A percentile compares a stretch with the other conserved stretches of the same genome.
phyloP scores from a whole-genome alignment of 2,113 vertebrate genomes.

The Siniperca knerii region DNA sequence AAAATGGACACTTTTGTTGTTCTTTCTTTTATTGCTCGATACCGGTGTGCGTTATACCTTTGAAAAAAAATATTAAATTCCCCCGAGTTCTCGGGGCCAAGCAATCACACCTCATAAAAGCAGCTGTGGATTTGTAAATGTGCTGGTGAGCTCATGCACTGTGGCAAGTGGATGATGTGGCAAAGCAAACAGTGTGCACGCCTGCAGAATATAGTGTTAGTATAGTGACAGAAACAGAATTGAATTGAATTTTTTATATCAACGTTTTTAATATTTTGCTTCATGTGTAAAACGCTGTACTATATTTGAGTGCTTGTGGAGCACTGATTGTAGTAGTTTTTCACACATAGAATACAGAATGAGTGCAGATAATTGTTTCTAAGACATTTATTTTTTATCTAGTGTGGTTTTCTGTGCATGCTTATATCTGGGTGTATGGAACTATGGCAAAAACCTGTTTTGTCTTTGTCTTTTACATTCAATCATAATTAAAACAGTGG shows the following conservation, averaged over 20 bases:
- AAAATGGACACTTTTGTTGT: slow-evolving; percentile 67
- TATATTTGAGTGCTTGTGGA: not conserved
- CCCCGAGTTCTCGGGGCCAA: slow-evolving; percentile 19
- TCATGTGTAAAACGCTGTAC: not conserved
- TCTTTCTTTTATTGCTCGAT: slow-evolving; percentile 63
- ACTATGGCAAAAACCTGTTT: not conserved
- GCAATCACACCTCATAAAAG: slow-evolving; percentile 60
- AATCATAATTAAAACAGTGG: not conserved
- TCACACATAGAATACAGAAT: not conserved
- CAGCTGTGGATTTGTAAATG: slow-evolving; percentile 38
- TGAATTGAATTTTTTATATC: not conserved
- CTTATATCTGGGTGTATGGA: not conserved
- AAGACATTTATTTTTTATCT: not conserved
- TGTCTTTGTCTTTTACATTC: not conserved
- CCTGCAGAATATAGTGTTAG: slow-evolving; percentile 11
- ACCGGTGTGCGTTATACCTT: slow-evolving; percentile 22
- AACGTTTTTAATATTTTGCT: slow-evolving; percentile 12
- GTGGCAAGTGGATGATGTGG: slow-evolving; percentile 50
- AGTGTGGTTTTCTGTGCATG: not conserved
- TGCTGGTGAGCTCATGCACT: slow-evolving; percentile 42
- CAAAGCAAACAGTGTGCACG: slow-evolving; percentile 19
- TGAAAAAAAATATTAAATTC: slow-evolving; percentile 57
- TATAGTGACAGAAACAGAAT: not conserved
- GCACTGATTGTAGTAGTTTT: not conserved
- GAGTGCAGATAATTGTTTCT: not conserved